Percentiles rank a stretch among this genome's conserved stretches.
phyloP scores from a whole-genome alignment of 2,113 vertebrate genomes.

The Cariama cristata region DNA sequence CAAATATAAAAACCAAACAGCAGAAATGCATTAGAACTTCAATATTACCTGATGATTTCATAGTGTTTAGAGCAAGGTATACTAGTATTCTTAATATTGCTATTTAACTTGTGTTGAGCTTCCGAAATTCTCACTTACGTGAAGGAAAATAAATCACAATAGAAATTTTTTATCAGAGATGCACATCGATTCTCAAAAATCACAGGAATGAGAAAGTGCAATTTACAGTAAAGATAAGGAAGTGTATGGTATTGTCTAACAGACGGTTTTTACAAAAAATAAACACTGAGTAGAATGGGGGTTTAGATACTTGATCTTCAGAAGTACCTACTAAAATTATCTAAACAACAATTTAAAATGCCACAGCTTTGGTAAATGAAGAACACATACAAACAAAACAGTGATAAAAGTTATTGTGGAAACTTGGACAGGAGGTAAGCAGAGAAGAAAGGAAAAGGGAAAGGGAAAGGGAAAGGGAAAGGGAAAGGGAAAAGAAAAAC shows the following conservation, averaged over 20 bases:
- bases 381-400: not conserved
- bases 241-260: not conserved
- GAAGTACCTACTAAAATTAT: not conserved
- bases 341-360: not conserved
- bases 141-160: not conserved
- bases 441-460: too few relatives aligned
- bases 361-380: not conserved
- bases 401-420: not conserved
- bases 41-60: not conserved
- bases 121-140: not conserved
- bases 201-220: not conserved
- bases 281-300: not conserved
- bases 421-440: not conserved
- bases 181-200: not conserved
- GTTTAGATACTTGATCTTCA: not conserved
- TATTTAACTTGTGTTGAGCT: not conserved
- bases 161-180: not conserved
- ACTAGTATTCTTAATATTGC: not conserved
- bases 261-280: not conserved
- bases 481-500: too few relatives aligned
- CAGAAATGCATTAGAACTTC: not conserved
- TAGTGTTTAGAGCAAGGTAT: not conserved
- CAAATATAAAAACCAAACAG: not conserved
- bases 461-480: too few relatives aligned
- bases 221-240: not conserved